Percentiles rank a stretch among this genome's conserved stretches.
phyloP scores from a whole-genome alignment of 2,888 invertebrate genomes.

The Meloe dianella region DNA sequence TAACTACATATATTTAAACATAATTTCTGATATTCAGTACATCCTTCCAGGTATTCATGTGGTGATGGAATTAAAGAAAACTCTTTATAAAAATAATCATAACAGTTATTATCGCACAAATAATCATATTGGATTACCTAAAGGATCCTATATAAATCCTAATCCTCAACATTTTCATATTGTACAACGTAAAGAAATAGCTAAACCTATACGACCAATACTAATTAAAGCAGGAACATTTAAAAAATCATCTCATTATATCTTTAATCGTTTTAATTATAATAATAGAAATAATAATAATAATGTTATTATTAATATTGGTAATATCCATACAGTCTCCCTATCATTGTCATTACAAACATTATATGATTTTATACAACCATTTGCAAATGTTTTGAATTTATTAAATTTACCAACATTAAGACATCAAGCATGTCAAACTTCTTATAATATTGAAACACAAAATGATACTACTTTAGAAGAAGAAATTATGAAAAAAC shows the following conservation, averaged over 20 bases:
- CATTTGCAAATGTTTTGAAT: slow-evolving; percentile 53
- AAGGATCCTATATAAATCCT: slow-evolving; percentile 55
- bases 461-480: slow-evolving; percentile 36
- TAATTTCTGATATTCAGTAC: slow-evolving; percentile 27
- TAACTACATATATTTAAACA: not conserved
- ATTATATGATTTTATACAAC: slow-evolving; percentile 52
- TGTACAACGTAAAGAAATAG: slow-evolving; percentile 46
- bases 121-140: slow-evolving; percentile 55
- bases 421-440: slow-evolving; percentile 47
- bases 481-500: slow-evolving; percentile 37
- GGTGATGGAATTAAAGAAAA: slow-evolving; percentile 9
- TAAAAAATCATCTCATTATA: slow-evolving; percentile 33
- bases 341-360: slow-evolving; percentile 51
- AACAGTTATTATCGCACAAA: slow-evolving; percentile 52
- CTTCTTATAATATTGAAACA: slow-evolving; percentile 41
- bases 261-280: slow-evolving; percentile 34
- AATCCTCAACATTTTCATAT: slow-evolving; percentile 58
- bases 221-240: slow-evolving; percentile 42
- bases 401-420: slow-evolving; percentile 36
- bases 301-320: slow-evolving; percentile 49
- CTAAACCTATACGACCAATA: slow-evolving; percentile 47
- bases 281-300: slow-evolving; percentile 24
- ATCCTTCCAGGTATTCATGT: slow-evolving; percentile 47
- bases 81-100: not conserved
- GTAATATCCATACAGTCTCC: slow-evolving; percentile 46